A percentile compares a stretch with the other conserved stretches of the same genome.
Evolutionary conservation across 2,113 vertebrate genomes (phyloP).

Genomic region (Reinhardtius hippoglossoides): DNA sequence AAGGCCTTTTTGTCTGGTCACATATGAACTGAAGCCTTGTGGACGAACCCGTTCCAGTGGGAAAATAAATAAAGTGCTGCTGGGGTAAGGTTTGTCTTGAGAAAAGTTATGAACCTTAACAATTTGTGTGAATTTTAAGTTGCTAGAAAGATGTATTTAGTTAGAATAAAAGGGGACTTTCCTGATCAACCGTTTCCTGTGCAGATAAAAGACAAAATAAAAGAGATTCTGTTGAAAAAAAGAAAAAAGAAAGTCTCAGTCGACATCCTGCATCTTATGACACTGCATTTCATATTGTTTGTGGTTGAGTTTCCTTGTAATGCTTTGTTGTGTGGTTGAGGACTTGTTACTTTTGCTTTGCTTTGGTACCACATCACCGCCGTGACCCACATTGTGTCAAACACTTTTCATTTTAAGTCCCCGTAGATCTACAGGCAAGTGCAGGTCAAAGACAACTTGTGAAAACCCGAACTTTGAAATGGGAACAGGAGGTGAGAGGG

Average conservation of each 20-base stretch:
- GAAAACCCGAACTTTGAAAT: conserved; percentile 40
- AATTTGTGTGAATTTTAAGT: conserved; percentile 63
- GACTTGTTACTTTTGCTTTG: conserved; percentile 39
- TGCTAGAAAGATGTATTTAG: conserved; percentile 73
- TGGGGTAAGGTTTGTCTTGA: conserved; percentile 56
- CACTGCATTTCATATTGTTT: conserved; percentile 32
- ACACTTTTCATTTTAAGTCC: conserved; percentile 13
- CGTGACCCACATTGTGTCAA: conserved; percentile 21
- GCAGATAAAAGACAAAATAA: conserved; percentile 76
- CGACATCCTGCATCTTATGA: conserved; percentile 67
- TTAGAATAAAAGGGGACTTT: conserved; percentile 78
- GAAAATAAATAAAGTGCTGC: conserved; percentile 48
- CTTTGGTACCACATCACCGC: conserved; percentile 11
- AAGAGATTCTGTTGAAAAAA: conserved; percentile 74
- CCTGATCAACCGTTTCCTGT: conserved; percentile 77
- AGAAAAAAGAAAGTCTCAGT: conserved; percentile 33
- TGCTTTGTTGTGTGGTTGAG: conserved; percentile 30
- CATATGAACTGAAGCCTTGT: conserved; percentile 57
- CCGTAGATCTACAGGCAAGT: conserved; percentile 1
- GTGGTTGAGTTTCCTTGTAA: conserved; percentile 58
- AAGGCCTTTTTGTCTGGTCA: conserved; percentile 63
- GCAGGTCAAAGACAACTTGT: conserved; percentile 13
- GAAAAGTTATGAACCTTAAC: conserved; percentile 55
- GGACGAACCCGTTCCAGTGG: conserved; percentile 46
- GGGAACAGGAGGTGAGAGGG: conserved; percentile 35